These are phyloP conservation scores for Pristionchus maxplancki DNA, from an alignment of 2,888 invertebrate genomes.

Conservation along the genomic window DNA sequence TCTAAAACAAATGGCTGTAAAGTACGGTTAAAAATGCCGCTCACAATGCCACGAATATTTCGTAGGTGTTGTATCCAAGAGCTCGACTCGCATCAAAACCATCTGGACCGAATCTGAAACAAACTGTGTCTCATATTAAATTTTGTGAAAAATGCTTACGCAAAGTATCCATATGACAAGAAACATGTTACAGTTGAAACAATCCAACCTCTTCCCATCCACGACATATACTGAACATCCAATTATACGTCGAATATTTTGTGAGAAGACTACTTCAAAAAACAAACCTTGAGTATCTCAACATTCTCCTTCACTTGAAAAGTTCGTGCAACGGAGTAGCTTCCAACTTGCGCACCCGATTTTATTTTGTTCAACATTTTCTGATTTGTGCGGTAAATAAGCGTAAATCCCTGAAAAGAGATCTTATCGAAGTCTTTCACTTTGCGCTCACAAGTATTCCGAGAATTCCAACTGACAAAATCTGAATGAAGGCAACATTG, in stretches of 20 bases:
- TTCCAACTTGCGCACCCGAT: neutral
- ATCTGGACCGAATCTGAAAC: neutral
- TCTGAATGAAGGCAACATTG: neutral
- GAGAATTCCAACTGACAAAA: neutral
- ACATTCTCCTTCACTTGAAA: conserved; percentile 35
- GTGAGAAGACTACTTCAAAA: too few species aligned
- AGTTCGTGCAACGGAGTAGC: neutral
- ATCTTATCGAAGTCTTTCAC: too few species aligned
- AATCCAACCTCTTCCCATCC: conserved; percentile 30
- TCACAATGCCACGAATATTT: neutral
- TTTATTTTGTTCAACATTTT: neutral
- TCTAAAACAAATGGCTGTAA: neutral
- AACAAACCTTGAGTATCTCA: neutral
- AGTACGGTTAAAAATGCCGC: too few species aligned
- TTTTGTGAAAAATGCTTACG: neutral
- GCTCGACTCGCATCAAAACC: neutral
- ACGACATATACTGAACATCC: neutral
- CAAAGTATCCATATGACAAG: neutral
- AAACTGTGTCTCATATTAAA: neutral
- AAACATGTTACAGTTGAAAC: neutral
- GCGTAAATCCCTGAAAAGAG: neutral
- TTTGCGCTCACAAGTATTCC: neutral
- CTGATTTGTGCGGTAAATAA: neutral
- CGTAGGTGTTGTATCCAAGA: neutral
- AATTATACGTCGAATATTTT: neutral